Evolutionary conservation across 1,140 invertebrate genomes (phyloP), one percentile per base, ranked within the genome.

Genomic region (Ctenoplectra terminalis): DNA sequence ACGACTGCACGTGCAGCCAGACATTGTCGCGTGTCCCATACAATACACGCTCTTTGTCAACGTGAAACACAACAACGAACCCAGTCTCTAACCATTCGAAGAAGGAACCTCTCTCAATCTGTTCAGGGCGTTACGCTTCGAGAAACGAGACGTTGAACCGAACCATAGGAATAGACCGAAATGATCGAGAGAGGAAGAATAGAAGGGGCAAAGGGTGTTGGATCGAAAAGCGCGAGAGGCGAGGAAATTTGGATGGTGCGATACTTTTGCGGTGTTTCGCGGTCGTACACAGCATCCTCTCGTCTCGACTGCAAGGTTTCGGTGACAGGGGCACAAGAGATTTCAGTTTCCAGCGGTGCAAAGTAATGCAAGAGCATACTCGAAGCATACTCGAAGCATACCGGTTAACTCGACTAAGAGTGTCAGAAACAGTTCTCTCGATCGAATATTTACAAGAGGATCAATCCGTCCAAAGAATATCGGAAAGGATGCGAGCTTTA

Each of bases 391-490:
- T 77, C 71, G n/a, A n/a, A n/a, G n/a, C n/a, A n/a, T n/a, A n/a
- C n/a, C n/a, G n/a, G 76, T 83, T 85, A 86, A 86, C 82, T 84
- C 77, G 77, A 81, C 67, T 71, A 63, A 70, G 77, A 81, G 82
- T 86, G 84, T 86, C 84, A 86, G 82, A 73, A 72, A 66, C 84
- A 85, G 84, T 60, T 73, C 50, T 81, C 48, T 71, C 71, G 66
- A 86, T 85, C 81, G 82, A 86, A 86, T 77, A 81, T 81, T 86
- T 81, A 77, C 82, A 81, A 84, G 84, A 70, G 70, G 43, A 52
- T 48, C 56, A 67, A 75, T 58, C 29, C 56, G 56, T 2, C 13
- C 26, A 58, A 58, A 26, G 29, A 58, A n/a, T 29, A n/a, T 1
- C 52, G n/a, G n/a, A 8, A 17, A 26, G 6, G 17, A 31, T 29